These are phyloP conservation scores for Acanthornis magna DNA, from an alignment of 2,797 vertebrate species.

Conservation along the genomic window DNA sequence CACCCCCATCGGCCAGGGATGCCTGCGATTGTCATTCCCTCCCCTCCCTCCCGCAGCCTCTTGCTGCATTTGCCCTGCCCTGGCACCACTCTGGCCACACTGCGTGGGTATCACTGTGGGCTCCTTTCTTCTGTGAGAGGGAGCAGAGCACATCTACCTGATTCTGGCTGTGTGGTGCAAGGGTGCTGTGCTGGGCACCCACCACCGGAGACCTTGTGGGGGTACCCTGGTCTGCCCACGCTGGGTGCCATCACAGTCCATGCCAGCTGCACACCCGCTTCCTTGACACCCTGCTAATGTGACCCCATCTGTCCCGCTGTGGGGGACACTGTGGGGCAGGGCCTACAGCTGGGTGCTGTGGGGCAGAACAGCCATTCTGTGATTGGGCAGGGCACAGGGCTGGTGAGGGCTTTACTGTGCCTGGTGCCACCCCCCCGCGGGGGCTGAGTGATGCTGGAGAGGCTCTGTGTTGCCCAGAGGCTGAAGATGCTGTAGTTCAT, in stretches of 20 bases:
- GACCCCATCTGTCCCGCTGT: neutral
- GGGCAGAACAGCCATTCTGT: neutral
- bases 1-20: neutral
- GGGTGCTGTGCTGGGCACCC: neutral
- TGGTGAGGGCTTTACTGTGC: fast-evolving
- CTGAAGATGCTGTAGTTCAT: neutral
- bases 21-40: neutral
- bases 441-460: neutral
- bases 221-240: fast-evolving
- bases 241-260: neutral
- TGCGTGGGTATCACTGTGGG: fast-evolving
- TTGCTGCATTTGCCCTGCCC: neutral
- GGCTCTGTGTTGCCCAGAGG: neutral
- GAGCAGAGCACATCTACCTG: neutral
- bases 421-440: fast-evolving
- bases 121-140: neutral
- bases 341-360: fast-evolving
- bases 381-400: fast-evolving
- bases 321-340: neutral
- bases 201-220: fast-evolving
- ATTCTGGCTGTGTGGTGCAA: neutral
- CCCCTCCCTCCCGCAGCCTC: neutral
- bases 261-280: fast-evolving
- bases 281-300: neutral
- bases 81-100: fast-evolving